Evolutionary conservation across 2,797 vertebrate species (phyloP), one percentile per base, ranked within the genome.

Genomic region (Loriculus beryllinus): DNA sequence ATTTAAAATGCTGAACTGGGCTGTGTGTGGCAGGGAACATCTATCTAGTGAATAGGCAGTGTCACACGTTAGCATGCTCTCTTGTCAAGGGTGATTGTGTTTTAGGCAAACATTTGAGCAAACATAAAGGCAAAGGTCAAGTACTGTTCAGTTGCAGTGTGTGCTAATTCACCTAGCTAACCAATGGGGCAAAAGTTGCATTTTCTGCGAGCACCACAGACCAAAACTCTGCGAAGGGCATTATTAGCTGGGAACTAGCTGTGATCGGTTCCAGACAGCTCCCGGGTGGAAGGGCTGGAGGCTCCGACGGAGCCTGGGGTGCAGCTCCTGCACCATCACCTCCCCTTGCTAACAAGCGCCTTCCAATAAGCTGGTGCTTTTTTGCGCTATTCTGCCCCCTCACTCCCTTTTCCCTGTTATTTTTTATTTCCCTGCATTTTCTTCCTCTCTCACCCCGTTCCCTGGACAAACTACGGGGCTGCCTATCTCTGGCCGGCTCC

Each of bases 61-160:
- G 99, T 99, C 99, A 99, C 98, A 98, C 98, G 98, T 98, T 98
- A 98, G 98, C 98, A 98, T 98, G 98, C 97, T 98, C 98, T 98
- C 98, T 96, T 98, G 99, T 98, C 99, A 99, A 98, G 98, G 98
- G 98, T 98, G 98, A 99, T 99, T 99, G 99, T 99, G 98, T 98
- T 99, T 99, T 99, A 99, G 98, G 98, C 98, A 99, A 99, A 99
- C 99, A 99, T 98, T 98, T 98, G 98, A 98, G 97, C 98, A 98
- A 98, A 98, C 98, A 99, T 98, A 99, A 99, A 99, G 98, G 98
- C 98, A 98, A 98, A 99, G 99, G 99, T 99, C 99, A 99, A 99
- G 98, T 99, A 98, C 98, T 98, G 98, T 99, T 98, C 98, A 98
- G 98, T 98, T 98, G 98, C 98, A 99, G 98, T 99, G 98, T 98